Percentiles rank a stretch among this genome's conserved stretches.
These are phyloP conservation scores for Trissonchulus sp. DNA, from an alignment of 2,888 invertebrate genomes.

Conservation along the genomic window DNA sequence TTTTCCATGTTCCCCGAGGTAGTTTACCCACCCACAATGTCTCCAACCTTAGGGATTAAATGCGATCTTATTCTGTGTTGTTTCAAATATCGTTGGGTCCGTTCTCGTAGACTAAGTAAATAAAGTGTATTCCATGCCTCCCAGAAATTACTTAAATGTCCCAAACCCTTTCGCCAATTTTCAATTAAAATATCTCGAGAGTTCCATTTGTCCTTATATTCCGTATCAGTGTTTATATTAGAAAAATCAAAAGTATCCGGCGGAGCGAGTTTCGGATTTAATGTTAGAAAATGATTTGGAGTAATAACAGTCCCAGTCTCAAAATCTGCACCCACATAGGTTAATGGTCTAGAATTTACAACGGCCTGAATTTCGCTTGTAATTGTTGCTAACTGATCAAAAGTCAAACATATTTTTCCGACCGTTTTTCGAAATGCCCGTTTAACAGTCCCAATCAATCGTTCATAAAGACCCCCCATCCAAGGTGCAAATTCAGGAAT, in stretches of 20 bases:
- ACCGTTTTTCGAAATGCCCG: too few species aligned
- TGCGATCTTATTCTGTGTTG: not conserved
- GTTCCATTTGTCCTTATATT: not conserved
- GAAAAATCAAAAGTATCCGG: too few species aligned
- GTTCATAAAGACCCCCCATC: too few species aligned
- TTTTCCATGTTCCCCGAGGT: not conserved
- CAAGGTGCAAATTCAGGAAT: too few species aligned
- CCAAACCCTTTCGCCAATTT: not conserved
- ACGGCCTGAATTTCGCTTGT: not conserved
- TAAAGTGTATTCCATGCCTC: not conserved
- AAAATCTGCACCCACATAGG: too few species aligned
- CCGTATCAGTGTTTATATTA: too few species aligned
- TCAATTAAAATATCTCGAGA: not conserved
- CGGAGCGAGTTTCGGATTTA: too few species aligned
- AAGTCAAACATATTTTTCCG: not conserved
- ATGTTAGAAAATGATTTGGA: too few species aligned
- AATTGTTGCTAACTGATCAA: not conserved
- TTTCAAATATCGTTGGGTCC: conserved; percentile 31
- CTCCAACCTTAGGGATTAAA: not conserved
- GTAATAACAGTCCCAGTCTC: too few species aligned
- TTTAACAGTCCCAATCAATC: too few species aligned
- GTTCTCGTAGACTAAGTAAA: not conserved
- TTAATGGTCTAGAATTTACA: not conserved
- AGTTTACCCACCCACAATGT: not conserved
- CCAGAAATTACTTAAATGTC: not conserved